Percentiles rank a stretch among this genome's conserved stretches.
These are phyloP conservation scores for Tragelaphus buxtoni DNA, from an alignment of 2,113 vertebrate genomes.

Conservation along the genomic window DNA sequence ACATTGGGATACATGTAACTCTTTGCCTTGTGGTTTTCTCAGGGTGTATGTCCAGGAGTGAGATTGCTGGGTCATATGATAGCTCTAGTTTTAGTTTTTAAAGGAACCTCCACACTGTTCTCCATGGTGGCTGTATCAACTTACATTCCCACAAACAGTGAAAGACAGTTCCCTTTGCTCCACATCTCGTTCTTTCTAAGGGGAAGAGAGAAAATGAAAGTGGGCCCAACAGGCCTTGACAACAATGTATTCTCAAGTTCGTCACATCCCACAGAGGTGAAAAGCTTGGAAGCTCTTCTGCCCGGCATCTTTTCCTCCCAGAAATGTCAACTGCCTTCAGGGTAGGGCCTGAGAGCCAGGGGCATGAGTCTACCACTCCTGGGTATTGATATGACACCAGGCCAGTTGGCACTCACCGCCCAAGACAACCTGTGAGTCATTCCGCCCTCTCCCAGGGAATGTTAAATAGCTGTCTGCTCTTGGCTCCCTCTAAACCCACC, in stretches of 20 bases:
- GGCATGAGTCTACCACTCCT: not conserved
- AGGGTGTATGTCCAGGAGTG: not conserved
- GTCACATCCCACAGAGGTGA: not conserved
- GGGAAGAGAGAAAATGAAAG: not conserved
- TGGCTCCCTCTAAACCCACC: slow-evolving; percentile 1
- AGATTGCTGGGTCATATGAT: not conserved
- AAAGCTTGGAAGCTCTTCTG: not conserved
- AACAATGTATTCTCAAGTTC: not conserved
- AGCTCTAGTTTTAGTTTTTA: not conserved
- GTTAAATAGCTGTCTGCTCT: slow-evolving; percentile 40
- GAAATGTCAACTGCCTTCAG: not conserved
- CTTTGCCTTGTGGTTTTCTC: not conserved
- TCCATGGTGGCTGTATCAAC: not conserved
- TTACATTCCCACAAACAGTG: not conserved
- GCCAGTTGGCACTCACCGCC: not conserved
- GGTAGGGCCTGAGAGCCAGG: not conserved
- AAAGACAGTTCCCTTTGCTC: not conserved
- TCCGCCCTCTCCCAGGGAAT: slow-evolving; percentile 21
- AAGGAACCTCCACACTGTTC: not conserved
- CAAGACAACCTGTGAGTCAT: not conserved
- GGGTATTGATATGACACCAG: not conserved
- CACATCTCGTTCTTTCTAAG: not conserved
- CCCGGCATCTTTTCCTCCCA: not conserved
- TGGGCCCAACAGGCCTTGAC: not conserved
- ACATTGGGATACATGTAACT: not conserved